These are phyloP conservation scores for Puffinus mauretanicus DNA, from an alignment of 2,113 vertebrate genomes.

Conservation along the genomic window DNA sequence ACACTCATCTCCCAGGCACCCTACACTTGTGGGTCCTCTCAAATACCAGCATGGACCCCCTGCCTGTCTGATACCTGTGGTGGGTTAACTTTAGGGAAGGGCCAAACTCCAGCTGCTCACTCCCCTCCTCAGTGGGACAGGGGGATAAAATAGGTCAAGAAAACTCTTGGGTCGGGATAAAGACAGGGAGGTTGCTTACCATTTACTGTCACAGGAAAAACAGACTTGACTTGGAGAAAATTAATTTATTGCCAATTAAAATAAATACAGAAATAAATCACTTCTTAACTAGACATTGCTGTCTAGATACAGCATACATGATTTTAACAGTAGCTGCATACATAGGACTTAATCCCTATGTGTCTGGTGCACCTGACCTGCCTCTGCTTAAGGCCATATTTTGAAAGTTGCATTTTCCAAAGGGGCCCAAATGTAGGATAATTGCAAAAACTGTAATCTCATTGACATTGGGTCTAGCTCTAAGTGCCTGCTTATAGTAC, in stretches of 20 bases:
- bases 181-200: not conserved
- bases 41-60: not conserved
- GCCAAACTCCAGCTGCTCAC: not conserved
- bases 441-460: not conserved
- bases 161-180: not conserved
- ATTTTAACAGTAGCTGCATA: not conserved
- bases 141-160: not conserved
- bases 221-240: not conserved
- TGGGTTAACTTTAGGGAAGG: not conserved
- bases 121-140: not conserved
- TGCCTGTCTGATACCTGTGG: not conserved
- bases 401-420: not conserved
- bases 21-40: not conserved
- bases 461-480: not conserved
- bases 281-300: not conserved
- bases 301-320: not conserved
- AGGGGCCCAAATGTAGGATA: not conserved
- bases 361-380: not conserved
- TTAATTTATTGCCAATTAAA: not conserved
- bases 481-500: not conserved
- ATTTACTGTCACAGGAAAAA: not conserved
- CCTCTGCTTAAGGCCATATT: not conserved
- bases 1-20: not conserved
- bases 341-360: not conserved
- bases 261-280: not conserved